Base-by-base conservation (phyloP, 2,888 invertebrate genomes). In the Diarsia brunnea region DNA sequence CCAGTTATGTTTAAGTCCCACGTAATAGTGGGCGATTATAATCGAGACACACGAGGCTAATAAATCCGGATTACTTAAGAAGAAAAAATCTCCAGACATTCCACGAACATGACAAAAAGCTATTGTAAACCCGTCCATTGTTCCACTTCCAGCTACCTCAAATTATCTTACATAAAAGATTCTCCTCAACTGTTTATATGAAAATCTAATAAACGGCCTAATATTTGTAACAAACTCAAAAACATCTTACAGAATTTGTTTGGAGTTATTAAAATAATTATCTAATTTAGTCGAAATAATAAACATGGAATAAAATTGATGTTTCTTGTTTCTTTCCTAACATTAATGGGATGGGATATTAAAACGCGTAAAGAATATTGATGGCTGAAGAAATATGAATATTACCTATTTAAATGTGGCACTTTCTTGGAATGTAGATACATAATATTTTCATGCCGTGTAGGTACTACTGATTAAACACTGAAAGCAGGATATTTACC, bases 241-340 rank as follows among this genome's bases (percentile, higher is more conserved):
- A 69, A 69, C 69, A 73, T 73, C 38, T 19, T 24, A 65, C 14
- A 24, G 2, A 63, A 77, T 82, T 53, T 69, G 27, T 47, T 27
- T 43, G 51, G 51, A 63, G 58, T 43, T 73, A 58, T 69, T 77
- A 73, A 82, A 67, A 73, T 82, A 78, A 73, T 69, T 51, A 47
- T 58, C 19, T 49, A 21, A 47, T 38, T 69, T 12, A 67, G 14
- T 69, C 47, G 53, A 47, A 64, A 69, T 66, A 72, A 69, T 73
- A 66, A 82, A 81, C 49, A 58, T 45, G 3, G 21, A 2, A 66
- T 38, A 16, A 61, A 61, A 82, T 78, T 47, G 51, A 78, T 81
- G 38, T 72, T 81, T 38, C 60, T 45, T 58, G 60, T 77, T 69
- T 19, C 27, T 61, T 76, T 68, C 14, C 12, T 19, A 70, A 58